Conservation (phyloP, 2,888 invertebrate genomes). For the Sceliomorpha sp. region DNA sequence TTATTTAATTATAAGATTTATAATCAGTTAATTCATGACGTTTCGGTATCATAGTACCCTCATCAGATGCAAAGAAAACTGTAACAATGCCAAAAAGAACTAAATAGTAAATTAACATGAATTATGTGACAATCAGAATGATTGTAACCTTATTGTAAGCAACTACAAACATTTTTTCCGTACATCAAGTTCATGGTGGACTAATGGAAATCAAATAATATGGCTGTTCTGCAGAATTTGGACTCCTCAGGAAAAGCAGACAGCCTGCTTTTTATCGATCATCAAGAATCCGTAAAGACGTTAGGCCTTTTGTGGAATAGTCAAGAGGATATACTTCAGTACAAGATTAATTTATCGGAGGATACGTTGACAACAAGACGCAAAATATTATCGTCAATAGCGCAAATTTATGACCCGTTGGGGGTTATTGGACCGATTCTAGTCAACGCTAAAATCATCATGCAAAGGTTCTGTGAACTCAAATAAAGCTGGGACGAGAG, state of each 20-base stretch:
- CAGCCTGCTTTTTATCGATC: constrained; percentile 17
- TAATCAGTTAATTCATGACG: no score
- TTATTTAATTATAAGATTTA: no score
- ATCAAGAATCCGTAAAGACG: constrained; percentile 32
- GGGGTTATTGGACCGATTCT: constrained; percentile 41
- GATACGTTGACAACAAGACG: constrained; percentile 9
- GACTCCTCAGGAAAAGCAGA: constrained; percentile 5
- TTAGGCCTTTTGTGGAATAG: constrained; percentile 44
- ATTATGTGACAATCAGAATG: no score
- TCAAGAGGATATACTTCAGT: constrained; percentile 25
- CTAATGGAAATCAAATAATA: constrained; percentile 30
- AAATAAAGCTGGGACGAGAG: constrained; percentile 23
- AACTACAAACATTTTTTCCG: no score
- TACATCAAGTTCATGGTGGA: no score
- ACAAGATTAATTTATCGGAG: constrained; percentile 14
- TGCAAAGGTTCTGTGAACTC: constrained; percentile 28
- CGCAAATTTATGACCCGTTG: constrained; percentile 47
- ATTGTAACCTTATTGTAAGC: no score
- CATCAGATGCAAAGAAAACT: no score
- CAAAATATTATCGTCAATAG: constrained; percentile 34
- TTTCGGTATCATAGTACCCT: no score
- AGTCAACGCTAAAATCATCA: constrained; percentile 38
- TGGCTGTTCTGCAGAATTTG: background rate
- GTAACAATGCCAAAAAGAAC: no score
- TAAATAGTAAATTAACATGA: no score